Evolutionary conservation across 2,113 vertebrate species (phyloP).

Genomic region (Micromys minutus): DNA sequence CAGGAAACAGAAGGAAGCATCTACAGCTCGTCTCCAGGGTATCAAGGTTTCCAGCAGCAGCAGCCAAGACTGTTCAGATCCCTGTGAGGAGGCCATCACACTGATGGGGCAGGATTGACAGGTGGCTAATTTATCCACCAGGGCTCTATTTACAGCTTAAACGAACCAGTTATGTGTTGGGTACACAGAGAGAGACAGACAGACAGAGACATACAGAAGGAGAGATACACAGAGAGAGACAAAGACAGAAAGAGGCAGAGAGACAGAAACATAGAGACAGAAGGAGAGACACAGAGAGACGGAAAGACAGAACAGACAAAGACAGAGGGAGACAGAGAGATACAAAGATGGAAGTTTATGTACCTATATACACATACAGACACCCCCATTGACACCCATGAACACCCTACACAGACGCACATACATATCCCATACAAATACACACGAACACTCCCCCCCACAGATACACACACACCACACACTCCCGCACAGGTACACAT

Average conservation of each 20-base stretch:
- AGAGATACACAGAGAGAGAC: not conserved
- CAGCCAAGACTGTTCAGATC: not conserved
- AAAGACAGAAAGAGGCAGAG: not conserved
- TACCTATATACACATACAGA: not conserved
- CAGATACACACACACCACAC: not conserved
- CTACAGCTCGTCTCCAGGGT: not conserved
- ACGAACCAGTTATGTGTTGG: not conserved
- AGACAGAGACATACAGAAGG: accelerated
- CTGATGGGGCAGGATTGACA: not conserved
- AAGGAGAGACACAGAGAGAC: not conserved
- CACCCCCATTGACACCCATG: not conserved
- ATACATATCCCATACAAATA: not conserved
- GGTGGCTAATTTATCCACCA: not conserved
- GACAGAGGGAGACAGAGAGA: not conserved
- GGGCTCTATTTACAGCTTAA: not conserved
- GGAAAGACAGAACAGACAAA: not conserved
- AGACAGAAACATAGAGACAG: not conserved
- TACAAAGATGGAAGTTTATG: not conserved
- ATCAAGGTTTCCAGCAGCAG: not conserved
- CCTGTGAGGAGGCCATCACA: not conserved
- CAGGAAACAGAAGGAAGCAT: not conserved
- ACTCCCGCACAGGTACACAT: not conserved
- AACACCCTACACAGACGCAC: not conserved
- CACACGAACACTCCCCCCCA: not conserved
- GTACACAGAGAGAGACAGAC: not conserved